Base-by-base conservation (phyloP, 2,888 invertebrate genomes). In the Zaprionus lineosus region DNA sequence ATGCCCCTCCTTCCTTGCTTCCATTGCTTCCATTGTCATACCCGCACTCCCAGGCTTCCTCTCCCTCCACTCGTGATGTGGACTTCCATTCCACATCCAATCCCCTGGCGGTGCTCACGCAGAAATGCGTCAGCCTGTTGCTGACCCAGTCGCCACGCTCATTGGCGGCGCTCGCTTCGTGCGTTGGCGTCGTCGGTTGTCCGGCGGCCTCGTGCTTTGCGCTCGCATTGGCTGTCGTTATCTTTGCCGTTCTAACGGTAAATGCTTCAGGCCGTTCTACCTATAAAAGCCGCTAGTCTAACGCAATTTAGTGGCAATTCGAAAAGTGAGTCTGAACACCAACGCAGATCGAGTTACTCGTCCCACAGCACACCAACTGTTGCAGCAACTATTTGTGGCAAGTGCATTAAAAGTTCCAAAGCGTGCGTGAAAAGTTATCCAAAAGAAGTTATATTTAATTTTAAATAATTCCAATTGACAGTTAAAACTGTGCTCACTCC, bases 271-370 rank as follows among this genome's bases (percentile, higher is more conserved):
- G 48, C 48, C 14, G 55, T 63, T 65, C 56, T 41, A 44, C 65
- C 85, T 88, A 88, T 88, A 88, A 88, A 88, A 88, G 84, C 78
- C 70, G 72, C 53, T 62, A 74, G 71, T 64, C 77, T 64, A 77
- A 61, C 84, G 58, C 81, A 75, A 64, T 77, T 76, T 64, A 63
- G 48, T 76, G 69, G 60, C 78, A 76, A 84, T 86, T 74, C 71
- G 46, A 74, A 76, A 68, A 79, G 67, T 61, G 63, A 63, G n/a
- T 62, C 61, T 48, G 62, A 60, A 41, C 55, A 57, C 37, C 43
- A 8, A 51, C 50, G 41, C 63, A 62, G 21, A 39, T 18, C n/a
- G 14, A 41, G 33, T 5, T 21, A 48, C 48, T 29, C 47, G 40
- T 39, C 33, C 3, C 50, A 31, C 46, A 43, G 11, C 15, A 14